phyloP scores from a whole-genome alignment of 2,888 invertebrate species.

The Tipula unca region DNA sequence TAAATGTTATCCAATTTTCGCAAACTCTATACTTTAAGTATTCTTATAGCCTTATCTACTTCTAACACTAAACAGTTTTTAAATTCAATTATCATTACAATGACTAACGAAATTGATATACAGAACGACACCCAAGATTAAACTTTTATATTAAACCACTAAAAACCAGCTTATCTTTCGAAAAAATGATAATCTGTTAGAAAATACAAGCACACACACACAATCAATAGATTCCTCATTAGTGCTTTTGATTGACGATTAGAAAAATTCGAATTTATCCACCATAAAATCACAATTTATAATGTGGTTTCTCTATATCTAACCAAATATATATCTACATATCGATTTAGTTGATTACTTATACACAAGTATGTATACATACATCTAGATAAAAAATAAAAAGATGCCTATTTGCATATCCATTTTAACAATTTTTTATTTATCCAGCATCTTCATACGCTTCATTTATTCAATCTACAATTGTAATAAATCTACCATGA shows the following conservation, averaged over 20 bases:
- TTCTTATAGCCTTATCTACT: no score
- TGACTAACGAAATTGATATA: no score
- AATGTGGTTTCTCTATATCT: neutral
- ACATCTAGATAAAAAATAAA: neutral
- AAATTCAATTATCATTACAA: no score
- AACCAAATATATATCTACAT: neutral
- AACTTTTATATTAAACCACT: no score
- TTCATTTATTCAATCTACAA: neutral
- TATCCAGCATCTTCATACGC: neutral
- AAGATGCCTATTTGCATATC: constrained; percentile 14
- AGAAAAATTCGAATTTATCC: neutral
- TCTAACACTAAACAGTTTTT: no score
- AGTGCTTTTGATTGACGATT: neutral
- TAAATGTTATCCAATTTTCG: no score
- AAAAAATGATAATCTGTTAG: no score
- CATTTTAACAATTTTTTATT: neutral
- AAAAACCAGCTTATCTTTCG: no score
- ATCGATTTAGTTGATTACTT: neutral
- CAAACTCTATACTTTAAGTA: no score
- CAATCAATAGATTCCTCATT: neutral
- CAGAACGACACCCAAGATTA: no score
- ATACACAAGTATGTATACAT: neutral
- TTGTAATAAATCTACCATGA: constrained; percentile 8
- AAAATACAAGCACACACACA: neutral
- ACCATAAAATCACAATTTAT: neutral